phyloP scores from a whole-genome alignment of 2,113 vertebrate genomes.

The Probosciger aterrimus region DNA sequence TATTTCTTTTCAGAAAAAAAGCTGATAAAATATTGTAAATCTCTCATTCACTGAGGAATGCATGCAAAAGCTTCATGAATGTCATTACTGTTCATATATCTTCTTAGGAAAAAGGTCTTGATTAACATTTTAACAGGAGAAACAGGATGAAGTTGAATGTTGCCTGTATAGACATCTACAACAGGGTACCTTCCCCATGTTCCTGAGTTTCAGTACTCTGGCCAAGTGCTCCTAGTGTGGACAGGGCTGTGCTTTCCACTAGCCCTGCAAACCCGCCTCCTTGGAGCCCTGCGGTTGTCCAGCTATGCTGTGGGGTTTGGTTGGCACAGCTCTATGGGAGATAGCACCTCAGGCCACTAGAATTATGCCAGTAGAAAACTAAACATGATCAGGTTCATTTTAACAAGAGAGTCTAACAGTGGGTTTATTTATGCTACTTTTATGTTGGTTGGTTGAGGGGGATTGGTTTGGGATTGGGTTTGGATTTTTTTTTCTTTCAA shows the following conservation, averaged over 20 bases:
- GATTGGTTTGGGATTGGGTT: not conserved
- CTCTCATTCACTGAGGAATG: not conserved
- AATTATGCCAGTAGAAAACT: not conserved
- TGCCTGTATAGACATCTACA: not conserved
- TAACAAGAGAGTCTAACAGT: not conserved
- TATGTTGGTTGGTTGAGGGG: not conserved
- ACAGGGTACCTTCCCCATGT: not conserved
- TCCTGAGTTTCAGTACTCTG: not conserved
- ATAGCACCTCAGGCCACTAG: not conserved
- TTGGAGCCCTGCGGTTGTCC: not conserved
- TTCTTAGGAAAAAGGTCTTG: not conserved
- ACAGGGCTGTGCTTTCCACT: not conserved
- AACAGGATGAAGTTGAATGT: not conserved
- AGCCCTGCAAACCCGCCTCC: not conserved
- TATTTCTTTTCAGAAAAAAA: not conserved
- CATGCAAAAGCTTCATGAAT: not conserved
- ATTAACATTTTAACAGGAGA: not conserved
- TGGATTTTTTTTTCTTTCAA: not conserved
- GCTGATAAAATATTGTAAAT: not conserved
- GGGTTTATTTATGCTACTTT: not conserved
- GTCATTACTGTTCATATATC: not conserved
- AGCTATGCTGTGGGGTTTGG: not conserved
- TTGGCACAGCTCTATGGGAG: not conserved
- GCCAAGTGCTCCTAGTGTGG: not conserved
- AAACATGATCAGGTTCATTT: not conserved